Conservation (phyloP, 2,797 vertebrate genomes). For the Diplodus sargus region DNA sequence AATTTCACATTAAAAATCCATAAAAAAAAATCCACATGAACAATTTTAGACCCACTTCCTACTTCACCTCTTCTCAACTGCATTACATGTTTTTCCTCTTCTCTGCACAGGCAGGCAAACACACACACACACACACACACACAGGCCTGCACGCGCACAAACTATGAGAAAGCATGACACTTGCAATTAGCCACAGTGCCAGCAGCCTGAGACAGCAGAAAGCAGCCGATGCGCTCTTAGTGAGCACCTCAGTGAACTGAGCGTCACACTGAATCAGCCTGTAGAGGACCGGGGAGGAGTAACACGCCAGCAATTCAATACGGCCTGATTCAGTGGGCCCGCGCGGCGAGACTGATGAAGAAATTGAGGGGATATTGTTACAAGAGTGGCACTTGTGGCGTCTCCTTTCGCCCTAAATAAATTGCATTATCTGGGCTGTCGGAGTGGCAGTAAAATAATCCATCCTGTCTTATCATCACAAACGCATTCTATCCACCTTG, state of each 20-base stretch:
- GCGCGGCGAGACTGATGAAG: slow-evolving; percentile 33
- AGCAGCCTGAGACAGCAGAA: slow-evolving; percentile 68
- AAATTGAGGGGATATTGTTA: slow-evolving; percentile 64
- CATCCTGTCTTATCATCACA: slow-evolving; percentile 67
- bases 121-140: background rate
- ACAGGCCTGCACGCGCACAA: slow-evolving; percentile 6
- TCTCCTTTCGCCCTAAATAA: slow-evolving; percentile 67
- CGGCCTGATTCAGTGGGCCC: slow-evolving; percentile 34
- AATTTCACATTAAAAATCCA: slow-evolving; percentile 1
- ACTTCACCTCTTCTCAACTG: slow-evolving; percentile 28
- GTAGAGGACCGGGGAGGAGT: slow-evolving; percentile 46
- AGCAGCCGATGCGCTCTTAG: slow-evolving; percentile 46
- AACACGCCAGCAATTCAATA: slow-evolving; percentile 56
- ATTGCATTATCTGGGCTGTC: slow-evolving; percentile 73
- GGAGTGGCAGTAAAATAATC: slow-evolving; percentile 67
- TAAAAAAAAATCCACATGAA: background rate
- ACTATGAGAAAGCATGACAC: slow-evolving; percentile 55
- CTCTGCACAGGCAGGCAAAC: slow-evolving; percentile 22
- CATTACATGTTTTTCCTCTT: slow-evolving; percentile 20
- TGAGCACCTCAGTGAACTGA: slow-evolving; percentile 47
- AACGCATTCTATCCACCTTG: slow-evolving; percentile 65
- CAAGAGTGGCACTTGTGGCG: slow-evolving; percentile 59
- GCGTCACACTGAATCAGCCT: slow-evolving; percentile 64
- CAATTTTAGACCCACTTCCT: slow-evolving; percentile 24
- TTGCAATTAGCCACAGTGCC: slow-evolving; percentile 69